Base-by-base conservation (phyloP, 2,113 vertebrate genomes). In the Vidua chalybeata region DNA sequence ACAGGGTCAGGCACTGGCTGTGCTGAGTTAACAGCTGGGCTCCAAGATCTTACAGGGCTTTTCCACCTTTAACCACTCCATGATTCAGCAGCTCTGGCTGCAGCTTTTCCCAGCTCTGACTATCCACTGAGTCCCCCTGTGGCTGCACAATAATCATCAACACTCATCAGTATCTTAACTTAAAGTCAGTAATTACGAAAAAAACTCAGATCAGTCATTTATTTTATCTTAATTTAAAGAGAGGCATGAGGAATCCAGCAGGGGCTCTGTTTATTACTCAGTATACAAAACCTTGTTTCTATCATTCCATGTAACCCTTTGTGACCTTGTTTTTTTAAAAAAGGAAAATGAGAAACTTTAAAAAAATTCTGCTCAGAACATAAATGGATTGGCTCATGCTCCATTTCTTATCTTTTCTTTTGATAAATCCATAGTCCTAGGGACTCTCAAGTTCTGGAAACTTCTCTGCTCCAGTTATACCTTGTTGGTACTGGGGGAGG, bases 1-100 rank as follows among this genome's bases (percentile, higher is more conserved):
- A 8, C 26, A 9, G 27, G 9, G 4, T 11, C 18, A 59, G 22
- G 15, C 41, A 3, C 1, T 48, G 62, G 8, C 11, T 2, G 1
- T 13, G n/a, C 30, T 63, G n/a, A 28, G 17, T 2, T 21, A 3
- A 41, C 4, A 5, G 21, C 3, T 55, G 48, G n/a, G 8, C 48
- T 54, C 43, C 31, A 19, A 3, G 11, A 7, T 2, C 35, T 18
- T 3, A 5, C 13, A 56, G 30, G 9, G 35, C 26, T 51, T 66
- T 33, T 11, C 52, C 52, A 59, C 9, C 61, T 31, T 1, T 3
- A 7, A 3, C 30, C 13, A n/a, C 17, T 16, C 33, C 39, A 16
- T 13, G 18, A 4, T 19, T 51, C 52, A 73, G 21, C 59, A 43
- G 10, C 35, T 30, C 13, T 4, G 14, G 46, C 54, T 80, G 28